Base-by-base conservation (phyloP, 2,888 invertebrate species). In the Leptura quadrifasciata region DNA sequence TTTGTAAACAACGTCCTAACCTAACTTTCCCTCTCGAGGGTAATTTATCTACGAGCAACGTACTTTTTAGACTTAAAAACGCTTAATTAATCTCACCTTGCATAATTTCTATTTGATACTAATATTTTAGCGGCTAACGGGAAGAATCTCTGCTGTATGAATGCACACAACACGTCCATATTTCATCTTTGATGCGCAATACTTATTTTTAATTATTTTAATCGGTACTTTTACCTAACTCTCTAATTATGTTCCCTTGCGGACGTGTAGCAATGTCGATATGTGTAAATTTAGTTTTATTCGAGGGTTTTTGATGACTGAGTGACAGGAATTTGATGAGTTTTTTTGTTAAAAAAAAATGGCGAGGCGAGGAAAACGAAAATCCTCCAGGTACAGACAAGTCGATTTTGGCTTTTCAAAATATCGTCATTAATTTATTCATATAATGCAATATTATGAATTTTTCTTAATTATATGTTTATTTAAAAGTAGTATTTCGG, bases 131-230 rank as follows among this genome's bases (percentile, higher is more conserved):
- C 79, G 55, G 82, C 74, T 74, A 83, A 67, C 10, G 84, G 80
- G n/a, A 83, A 54, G 55, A 86, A 64, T 73, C 82, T 84, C 24
- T 80, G 76, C 65, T 80, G 82, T 67, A 86, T 60, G 61, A 77
- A 78, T 74, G 83, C 76, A 73, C 82, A 84, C 70, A 87, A 79
- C 55, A 85, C 80, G 82, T 86, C 87, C 87, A 87, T 87, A 80
- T 85, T 85, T 85, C 86, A 87, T 86, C 83, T 85, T 87, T 81
- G 77, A 74, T 84, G 77, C 76, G 76, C 80, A 80, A 55, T 77
- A 71, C 68, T 74, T 72, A 54, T 72, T 72, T 60, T 65, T 67
- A 72, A 69, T 47, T 73, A 67, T 72, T 60, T 65, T 67, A 72
- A 69, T 47, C 70, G 67, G 68, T 69, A 68, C n/a, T 35, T 58